A percentile compares a stretch with the other conserved stretches of the same genome.
Conservation (phyloP, 2,888 invertebrate genomes). For the Eristalinus sepulchralis region DNA sequence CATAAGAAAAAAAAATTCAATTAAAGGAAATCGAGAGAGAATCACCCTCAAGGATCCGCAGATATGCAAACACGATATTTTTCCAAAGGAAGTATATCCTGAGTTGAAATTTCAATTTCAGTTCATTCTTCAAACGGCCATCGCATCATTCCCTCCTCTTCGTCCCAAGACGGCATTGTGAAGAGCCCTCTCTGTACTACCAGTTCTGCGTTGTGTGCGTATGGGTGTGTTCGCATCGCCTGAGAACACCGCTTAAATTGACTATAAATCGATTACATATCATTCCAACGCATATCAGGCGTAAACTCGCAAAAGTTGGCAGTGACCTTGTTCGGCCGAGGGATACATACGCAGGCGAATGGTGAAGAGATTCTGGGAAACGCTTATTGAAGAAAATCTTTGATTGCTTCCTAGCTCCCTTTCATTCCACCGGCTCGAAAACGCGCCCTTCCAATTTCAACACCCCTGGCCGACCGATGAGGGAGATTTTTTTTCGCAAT, state of each 20-base stretch:
- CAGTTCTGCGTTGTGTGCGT: background rate
- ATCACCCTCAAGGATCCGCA: background rate
- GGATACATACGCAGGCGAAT: background rate
- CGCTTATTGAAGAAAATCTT: background rate
- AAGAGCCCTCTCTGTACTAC: background rate
- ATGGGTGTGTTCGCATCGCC: background rate
- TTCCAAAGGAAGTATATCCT: background rate
- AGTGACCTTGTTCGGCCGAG: background rate
- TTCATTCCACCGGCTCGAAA: background rate
- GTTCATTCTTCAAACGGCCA: conserved; percentile 1
- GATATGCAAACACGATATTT: conserved; percentile 14
- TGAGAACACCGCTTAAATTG: conserved; percentile 2
- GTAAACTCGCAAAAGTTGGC: background rate
- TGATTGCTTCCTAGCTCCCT: background rate
- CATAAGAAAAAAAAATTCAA: no score
- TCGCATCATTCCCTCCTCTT: background rate
- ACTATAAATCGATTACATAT: conserved; percentile 27
- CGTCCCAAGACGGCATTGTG: background rate
- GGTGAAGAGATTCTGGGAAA: conserved; percentile 7
- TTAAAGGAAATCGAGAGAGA: background rate
- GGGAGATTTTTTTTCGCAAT: background rate
- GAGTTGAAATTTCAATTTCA: conserved; percentile 28
- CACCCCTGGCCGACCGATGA: background rate
- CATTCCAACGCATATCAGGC: background rate
- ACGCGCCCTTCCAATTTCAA: background rate